Base-by-base conservation (phyloP, 2,888 invertebrate species). In the Luperina testacea region DNA sequence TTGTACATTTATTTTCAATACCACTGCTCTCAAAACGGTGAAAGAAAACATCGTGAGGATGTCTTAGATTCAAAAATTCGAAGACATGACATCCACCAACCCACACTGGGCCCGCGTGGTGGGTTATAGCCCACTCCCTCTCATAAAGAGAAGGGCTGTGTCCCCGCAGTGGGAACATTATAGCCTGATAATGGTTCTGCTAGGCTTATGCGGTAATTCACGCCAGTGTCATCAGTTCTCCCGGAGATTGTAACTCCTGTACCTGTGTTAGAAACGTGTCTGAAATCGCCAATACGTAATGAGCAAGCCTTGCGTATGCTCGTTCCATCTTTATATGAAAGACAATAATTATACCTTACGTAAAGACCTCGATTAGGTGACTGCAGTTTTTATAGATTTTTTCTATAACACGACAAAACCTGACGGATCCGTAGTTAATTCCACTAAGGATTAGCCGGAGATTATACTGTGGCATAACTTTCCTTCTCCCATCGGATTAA, bases 401-500 rank as follows among this genome's bases (percentile, higher is more conserved):
- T 59, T 51, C 61, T 48, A n/a, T 48, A n/a, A n/a, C 24, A 80
- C 51, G 42, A 61, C 59, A 63, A 69, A 79, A 64, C 80, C 38
- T 84, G 27, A 45, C 17, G n/a, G 51, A 61, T 42, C 59, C 59
- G 27, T 45, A 69, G 76, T 70, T 72, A 82, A 85, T 77, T 86
- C 82, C 77, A 64, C 15, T 13, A 15, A 77, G 85, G 84, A 80
- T 82, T 73, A 73, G 80, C 61, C 51, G 69, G 15, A 82, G 71
- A 82, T 82, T 82, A 82, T 82, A 20, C 82, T 53, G 69, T 65
- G 73, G 81, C 80, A 82, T 65, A 84, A 84, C 80, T 80, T 82
- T 84, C 53, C 80, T 73, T 80, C 74, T 82, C 80, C 84, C 82
- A 84, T 80, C 73, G 84, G 84, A 84, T 84, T 82, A 82, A 73